A percentile compares a stretch with the other conserved stretches of the same genome.
phyloP scores from a whole-genome alignment of 2,797 vertebrate genomes.

The Poecilia picta region DNA sequence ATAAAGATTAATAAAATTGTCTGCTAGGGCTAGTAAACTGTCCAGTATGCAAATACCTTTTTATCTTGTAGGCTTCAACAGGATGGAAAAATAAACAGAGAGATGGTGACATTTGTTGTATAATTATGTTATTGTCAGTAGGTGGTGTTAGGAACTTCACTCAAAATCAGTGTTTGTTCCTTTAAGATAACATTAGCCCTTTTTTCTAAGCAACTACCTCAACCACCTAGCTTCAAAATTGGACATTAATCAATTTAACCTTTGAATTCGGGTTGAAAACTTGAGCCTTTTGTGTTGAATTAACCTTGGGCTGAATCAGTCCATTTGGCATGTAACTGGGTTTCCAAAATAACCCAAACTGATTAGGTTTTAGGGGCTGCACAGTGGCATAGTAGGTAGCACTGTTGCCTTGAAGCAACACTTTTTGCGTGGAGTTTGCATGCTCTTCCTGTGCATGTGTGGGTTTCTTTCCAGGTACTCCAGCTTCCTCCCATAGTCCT shows the following conservation, averaged over 20 bases:
- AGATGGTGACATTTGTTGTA: neutral
- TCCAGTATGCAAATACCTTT: neutral
- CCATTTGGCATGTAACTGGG: neutral
- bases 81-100: neutral
- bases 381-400: too few species aligned
- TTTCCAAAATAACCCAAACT: neutral
- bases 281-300: neutral
- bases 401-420: too few species aligned
- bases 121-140: neutral
- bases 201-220: neutral
- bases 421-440: too few species aligned
- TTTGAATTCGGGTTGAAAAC: neutral
- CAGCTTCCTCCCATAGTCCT: too few species aligned
- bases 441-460: too few species aligned
- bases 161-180: neutral
- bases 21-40: neutral
- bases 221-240: neutral
- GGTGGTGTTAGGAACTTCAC: neutral
- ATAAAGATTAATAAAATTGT: neutral
- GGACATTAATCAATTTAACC: neutral
- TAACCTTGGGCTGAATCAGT: neutral
- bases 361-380: neutral
- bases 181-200: neutral
- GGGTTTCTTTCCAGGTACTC: too few species aligned
- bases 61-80: neutral